These are phyloP conservation scores for Echiichthys vipera DNA, from an alignment of 2,797 vertebrate genomes.

Conservation along the genomic window DNA sequence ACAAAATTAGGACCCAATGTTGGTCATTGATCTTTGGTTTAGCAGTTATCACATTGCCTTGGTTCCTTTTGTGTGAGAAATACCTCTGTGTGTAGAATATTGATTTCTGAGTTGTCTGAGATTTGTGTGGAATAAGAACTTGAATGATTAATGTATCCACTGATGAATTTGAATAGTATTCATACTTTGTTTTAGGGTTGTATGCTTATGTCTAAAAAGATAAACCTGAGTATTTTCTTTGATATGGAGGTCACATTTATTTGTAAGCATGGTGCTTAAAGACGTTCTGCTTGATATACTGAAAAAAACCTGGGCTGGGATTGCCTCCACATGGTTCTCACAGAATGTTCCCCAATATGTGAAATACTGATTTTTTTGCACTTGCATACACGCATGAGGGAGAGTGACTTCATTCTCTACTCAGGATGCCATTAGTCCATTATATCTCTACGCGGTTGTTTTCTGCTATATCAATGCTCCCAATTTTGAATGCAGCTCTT, in stretches of 20 bases:
- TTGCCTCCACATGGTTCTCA: no score
- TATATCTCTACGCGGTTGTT: no score
- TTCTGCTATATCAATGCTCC: no score
- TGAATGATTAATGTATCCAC: conserved; percentile 15
- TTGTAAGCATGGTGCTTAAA: background rate
- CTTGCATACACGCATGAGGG: no score
- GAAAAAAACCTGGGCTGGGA: no score
- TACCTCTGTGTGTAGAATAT: conserved; percentile 50
- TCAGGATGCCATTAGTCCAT: no score
- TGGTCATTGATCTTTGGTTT: conserved; percentile 77
- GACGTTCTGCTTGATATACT: no score
- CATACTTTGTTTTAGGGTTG: conserved; percentile 13
- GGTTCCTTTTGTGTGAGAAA: conserved; percentile 50
- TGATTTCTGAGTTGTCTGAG: conserved; percentile 51
- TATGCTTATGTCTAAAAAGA: background rate
- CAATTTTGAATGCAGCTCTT: no score
- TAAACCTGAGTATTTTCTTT: background rate
- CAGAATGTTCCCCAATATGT: no score
- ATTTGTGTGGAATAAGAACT: conserved; percentile 31
- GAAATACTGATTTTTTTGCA: no score
- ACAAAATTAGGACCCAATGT: conserved; percentile 68
- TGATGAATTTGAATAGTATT: conserved; percentile 5
- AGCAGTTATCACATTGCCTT: conserved; percentile 38
- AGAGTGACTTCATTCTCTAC: no score
- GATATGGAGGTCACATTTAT: background rate